Evolutionary conservation across 2,888 invertebrate genomes (phyloP).

Genomic region (Meta bourneti): DNA sequence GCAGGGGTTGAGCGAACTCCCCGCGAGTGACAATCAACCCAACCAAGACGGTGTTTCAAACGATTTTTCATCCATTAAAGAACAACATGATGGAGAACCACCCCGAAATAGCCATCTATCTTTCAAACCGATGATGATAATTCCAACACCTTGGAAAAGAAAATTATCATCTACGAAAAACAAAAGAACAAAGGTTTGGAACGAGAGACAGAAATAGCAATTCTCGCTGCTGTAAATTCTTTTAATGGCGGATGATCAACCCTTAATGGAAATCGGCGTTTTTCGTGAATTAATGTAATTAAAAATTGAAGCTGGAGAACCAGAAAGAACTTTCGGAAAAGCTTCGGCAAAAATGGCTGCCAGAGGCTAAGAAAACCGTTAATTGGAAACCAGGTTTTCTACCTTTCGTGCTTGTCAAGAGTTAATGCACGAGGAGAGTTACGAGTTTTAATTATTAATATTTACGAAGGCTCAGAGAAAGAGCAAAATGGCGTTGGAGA

Average conservation of each 20-base stretch:
- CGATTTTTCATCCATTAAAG: not conserved
- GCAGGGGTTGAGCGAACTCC: not conserved
- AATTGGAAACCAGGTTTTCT: conserved; percentile 20
- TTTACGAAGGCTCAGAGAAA: not conserved
- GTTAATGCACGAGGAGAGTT: not conserved
- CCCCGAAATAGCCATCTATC: not conserved
- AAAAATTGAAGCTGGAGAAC: conserved; percentile 5
- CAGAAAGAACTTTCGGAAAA: not conserved
- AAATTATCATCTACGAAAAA: not conserved
- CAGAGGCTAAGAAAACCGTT: conserved; percentile 30
- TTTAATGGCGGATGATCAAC: not conserved
- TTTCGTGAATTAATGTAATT: conserved; percentile 16
- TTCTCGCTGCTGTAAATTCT: not conserved
- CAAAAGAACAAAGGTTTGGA: not conserved
- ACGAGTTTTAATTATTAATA: conserved; percentile 9
- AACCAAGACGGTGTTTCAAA: not conserved
- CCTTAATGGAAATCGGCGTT: conserved; percentile 10
- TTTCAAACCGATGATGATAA: not conserved
- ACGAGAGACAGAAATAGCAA: not conserved
- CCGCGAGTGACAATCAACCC: not conserved
- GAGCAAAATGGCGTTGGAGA: not conserved
- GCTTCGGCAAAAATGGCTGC: not conserved
- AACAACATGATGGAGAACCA: not conserved
- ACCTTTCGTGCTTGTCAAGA: conserved; percentile 8
- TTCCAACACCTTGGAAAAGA: not conserved